These are phyloP conservation scores for Ischnura elegans DNA, from an alignment of 2,888 invertebrate genomes.

Conservation along the genomic window DNA sequence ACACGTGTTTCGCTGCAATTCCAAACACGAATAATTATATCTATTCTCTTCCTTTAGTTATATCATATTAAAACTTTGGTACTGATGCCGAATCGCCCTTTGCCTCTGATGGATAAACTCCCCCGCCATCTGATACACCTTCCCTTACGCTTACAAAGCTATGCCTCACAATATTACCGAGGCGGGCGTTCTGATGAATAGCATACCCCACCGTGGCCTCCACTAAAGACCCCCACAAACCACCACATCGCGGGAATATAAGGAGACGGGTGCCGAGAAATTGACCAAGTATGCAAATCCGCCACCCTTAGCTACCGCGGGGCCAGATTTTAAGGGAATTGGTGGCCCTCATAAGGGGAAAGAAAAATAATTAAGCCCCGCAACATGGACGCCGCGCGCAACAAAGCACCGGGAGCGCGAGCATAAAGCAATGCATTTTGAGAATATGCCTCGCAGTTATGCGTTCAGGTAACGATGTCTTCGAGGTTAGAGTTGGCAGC, in stretches of 20 bases:
- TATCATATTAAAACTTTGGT: too few relatives aligned
- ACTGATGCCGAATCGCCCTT: too few relatives aligned
- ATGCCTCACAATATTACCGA: neutral
- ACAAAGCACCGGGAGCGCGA: neutral
- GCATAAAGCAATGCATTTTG: too few relatives aligned
- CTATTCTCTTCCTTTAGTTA: too few relatives aligned
- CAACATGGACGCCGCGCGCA: neutral
- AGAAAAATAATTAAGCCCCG: neutral
- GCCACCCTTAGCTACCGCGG: neutral
- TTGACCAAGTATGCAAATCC: conserved; percentile 24
- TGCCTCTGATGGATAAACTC: neutral
- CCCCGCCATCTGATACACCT: neutral
- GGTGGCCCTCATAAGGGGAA: neutral
- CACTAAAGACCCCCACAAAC: neutral
- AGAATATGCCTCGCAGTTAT: neutral
- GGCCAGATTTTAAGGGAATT: neutral
- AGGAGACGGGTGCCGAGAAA: conserved; percentile 1
- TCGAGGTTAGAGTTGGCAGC: neutral
- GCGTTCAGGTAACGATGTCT: neutral
- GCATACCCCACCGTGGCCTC: neutral
- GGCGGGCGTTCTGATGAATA: neutral
- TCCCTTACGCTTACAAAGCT: neutral
- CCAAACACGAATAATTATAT: too few relatives aligned
- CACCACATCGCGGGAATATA: neutral
- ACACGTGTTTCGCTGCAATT: too few relatives aligned